Conservation (phyloP, 2,888 invertebrate genomes). For the Andrena dorsata region DNA sequence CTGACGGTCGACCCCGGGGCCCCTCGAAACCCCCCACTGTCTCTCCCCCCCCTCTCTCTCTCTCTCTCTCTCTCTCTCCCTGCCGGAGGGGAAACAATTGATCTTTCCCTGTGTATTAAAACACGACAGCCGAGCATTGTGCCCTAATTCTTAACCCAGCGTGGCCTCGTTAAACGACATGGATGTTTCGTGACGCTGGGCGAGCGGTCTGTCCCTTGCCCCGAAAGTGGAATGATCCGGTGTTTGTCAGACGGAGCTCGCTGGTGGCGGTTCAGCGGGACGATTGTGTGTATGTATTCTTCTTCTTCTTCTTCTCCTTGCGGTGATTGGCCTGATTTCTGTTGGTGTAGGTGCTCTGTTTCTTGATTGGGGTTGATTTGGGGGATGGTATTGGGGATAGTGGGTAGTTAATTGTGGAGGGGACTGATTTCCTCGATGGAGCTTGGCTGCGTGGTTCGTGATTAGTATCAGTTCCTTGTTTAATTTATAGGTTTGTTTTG, state of each 20-base stretch:
- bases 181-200: conserved; percentile 45
- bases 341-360: no score
- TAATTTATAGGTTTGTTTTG: no score
- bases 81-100: conserved; percentile 50
- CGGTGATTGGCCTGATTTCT: no score
- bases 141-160: conserved; percentile 47
- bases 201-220: conserved; percentile 19
- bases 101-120: conserved; percentile 56
- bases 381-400: neutral
- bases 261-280: no score
- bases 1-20: conserved; percentile 10
- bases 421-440: no score
- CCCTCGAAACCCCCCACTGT: conserved; percentile 13
- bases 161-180: conserved; percentile 48
- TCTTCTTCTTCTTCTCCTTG: no score
- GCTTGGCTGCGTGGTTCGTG: no score
- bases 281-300: no score
- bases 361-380: no score
- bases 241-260: conserved; percentile 21
- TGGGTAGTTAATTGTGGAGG: no score
- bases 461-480: no score
- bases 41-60: neutral
- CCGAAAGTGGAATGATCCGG: conserved; percentile 29
- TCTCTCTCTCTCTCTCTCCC: neutral
- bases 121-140: conserved; percentile 42